Evolutionary conservation across 2,888 invertebrate species (phyloP), one percentile per base, ranked within the genome.

Genomic region (Apomyelois bistriatella): DNA sequence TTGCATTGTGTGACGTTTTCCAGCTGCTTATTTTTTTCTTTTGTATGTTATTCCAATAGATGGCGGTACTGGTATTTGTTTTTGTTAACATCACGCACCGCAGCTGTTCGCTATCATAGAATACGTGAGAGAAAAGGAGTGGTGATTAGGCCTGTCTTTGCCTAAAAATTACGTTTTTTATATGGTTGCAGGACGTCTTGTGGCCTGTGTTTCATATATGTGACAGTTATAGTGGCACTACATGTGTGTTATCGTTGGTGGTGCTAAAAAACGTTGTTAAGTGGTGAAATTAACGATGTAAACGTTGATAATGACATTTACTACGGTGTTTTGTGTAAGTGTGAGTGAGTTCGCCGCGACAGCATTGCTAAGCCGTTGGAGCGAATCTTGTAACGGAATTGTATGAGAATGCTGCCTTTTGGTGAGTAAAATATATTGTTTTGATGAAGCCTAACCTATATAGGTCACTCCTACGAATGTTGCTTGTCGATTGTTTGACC

Each of bases 31-130:
- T 36, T 10, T n/a, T 15, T 12, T 22, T 37, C 7, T 36, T 36
- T 4, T 12, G n/a, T 28, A 22, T 1, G 12, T 12, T 3, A 28
- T 13, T 30, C 46, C n/a, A 50, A 50, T 58, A 88, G 90, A 79
- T 86, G 84, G 70, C 85, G 66, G 50, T 60, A 85, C 61, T 12
- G 58, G 87, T 83, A 74, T 85, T 88, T 89, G 89, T 90, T 90
- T 85, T 87, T 86, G 81, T 86, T 74, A 76, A 73, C 70, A 77
- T 76, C 70, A 77, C 80, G 78, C 85, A 81, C 85, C 86, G 88
- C 89, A 88, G 88, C 89, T 88, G 88, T 90, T 90, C 80, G 86
- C 85, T 90, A 90, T 89, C 89, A 88, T 82, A 86, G 84, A 87
- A 82, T 80, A 76, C 81, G 85, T 83, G 85, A 86, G 87, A 85